Percentiles rank a stretch among this genome's conserved stretches.
phyloP scores from a whole-genome alignment of 2,113 vertebrate species.

The Malurus cyaneus region DNA sequence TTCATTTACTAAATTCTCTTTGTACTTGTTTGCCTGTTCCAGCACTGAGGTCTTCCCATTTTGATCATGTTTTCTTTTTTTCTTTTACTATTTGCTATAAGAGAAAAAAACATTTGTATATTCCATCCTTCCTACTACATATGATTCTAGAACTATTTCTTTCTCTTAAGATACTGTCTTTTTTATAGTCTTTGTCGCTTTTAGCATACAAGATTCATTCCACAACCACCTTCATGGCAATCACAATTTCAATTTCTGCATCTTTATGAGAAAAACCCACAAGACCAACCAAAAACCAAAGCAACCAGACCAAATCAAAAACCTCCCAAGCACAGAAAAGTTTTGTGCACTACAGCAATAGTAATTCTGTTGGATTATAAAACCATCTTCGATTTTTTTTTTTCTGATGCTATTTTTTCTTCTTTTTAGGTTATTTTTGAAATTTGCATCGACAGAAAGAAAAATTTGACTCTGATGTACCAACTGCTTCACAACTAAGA shows the following conservation, averaged over 20 bases:
- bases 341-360: neutral
- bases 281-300: neutral
- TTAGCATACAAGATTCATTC: neutral
- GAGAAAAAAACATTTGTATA: neutral
- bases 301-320: neutral
- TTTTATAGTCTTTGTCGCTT: neutral
- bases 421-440: neutral
- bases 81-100: neutral
- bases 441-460: neutral
- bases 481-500: neutral
- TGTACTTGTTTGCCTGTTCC: neutral
- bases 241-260: neutral
- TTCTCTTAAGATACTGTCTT: neutral
- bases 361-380: neutral
- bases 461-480: neutral
- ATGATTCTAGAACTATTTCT: neutral
- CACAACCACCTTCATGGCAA: neutral
- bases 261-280: neutral
- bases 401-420: neutral
- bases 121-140: neutral
- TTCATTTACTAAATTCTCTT: neutral
- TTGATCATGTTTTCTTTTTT: neutral
- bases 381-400: neutral
- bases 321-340: neutral
- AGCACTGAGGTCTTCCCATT: neutral